phyloP scores from a whole-genome alignment of 1,140 invertebrate species.

The Trichonephila clavata region DNA sequence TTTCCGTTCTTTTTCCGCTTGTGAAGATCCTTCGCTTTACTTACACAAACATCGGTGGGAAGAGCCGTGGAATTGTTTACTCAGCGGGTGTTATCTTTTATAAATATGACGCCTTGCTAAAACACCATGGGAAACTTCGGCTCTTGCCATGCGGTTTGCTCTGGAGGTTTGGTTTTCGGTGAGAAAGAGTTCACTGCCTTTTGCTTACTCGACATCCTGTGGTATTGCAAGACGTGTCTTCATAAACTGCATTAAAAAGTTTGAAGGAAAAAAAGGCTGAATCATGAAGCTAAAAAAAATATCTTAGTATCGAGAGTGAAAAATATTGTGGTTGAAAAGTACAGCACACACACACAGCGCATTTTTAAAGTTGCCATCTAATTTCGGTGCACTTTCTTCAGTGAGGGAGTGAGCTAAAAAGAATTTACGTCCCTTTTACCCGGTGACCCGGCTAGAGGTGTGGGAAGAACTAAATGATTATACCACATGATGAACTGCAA shows the following conservation, averaged over 20 bases:
- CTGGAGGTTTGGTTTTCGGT: background rate
- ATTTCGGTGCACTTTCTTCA: too few species aligned
- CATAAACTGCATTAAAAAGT: background rate
- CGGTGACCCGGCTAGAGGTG: too few species aligned
- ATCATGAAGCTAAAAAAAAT: too few species aligned
- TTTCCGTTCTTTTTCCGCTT: background rate
- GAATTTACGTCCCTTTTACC: too few species aligned
- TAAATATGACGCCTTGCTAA: background rate
- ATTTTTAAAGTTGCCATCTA: too few species aligned
- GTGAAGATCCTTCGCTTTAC: background rate
- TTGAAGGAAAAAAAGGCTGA: background rate
- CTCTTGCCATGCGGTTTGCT: background rate
- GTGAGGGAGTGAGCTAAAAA: too few species aligned
- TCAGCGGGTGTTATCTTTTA: conserved; percentile 16
- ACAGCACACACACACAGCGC: too few species aligned
- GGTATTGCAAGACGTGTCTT: too few species aligned
- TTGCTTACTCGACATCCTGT: too few species aligned
- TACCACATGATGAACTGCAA: too few species aligned
- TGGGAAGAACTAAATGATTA: too few species aligned
- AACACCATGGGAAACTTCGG: background rate
- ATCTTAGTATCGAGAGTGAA: background rate
- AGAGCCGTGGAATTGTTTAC: background rate
- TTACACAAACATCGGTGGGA: conserved; percentile 11
- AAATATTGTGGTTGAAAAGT: background rate
- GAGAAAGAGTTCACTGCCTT: too few species aligned